A percentile compares a stretch with the other conserved stretches of the same genome.
These are phyloP conservation scores for Myathropa florea DNA, from an alignment of 2,888 invertebrate genomes.

Conservation along the genomic window DNA sequence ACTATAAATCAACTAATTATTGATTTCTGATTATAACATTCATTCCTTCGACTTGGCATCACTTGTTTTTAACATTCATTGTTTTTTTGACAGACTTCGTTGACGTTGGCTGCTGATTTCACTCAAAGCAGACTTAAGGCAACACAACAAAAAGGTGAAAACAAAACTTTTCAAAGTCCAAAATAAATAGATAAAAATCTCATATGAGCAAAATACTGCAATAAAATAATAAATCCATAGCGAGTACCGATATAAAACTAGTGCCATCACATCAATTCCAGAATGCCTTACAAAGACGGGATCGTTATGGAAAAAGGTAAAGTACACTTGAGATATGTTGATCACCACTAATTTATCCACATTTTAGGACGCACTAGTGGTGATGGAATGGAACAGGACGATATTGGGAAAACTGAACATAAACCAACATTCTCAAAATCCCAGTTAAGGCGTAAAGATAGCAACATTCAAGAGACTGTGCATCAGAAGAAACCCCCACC, in stretches of 20 bases:
- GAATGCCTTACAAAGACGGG: constrained; percentile 25
- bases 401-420: constrained; percentile 76
- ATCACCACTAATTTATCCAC: neutral
- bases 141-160: constrained; percentile 13
- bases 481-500: constrained; percentile 71
- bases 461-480: constrained; percentile 73
- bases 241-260: neutral
- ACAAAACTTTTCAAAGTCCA: constrained; percentile 12
- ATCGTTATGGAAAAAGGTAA: constrained; percentile 48
- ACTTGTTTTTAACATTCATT: neutral
- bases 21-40: too few relatives aligned
- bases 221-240: neutral
- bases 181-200: neutral
- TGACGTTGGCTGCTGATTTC: constrained; percentile 32
- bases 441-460: constrained; percentile 74
- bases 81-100: constrained; percentile 7
- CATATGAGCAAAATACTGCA: neutral
- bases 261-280: neutral
- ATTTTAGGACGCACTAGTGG: constrained; percentile 84
- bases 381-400: constrained; percentile 88
- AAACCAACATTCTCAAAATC: constrained; percentile 72
- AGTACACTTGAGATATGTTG: neutral
- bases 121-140: neutral
- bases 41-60: neutral
- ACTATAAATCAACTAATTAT: too few relatives aligned